Evolutionary conservation across 2,797 vertebrate species (phyloP).

Genomic region (Hippoglossus hippoglossus): DNA sequence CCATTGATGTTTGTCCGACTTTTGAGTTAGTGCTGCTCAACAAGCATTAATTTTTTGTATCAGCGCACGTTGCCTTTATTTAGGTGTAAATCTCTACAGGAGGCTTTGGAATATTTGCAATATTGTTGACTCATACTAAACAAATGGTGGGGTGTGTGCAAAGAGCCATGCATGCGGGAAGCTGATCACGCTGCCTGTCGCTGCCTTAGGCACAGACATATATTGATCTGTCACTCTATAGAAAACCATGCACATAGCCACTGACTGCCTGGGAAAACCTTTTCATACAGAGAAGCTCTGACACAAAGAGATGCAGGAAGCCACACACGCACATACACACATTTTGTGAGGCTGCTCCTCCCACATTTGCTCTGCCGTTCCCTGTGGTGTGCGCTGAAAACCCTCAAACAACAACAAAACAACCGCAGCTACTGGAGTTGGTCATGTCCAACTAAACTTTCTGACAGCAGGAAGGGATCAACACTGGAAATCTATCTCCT

Average conservation of each 20-base stretch:
- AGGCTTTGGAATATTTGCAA: conserved; percentile 36
- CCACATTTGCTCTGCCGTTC: conserved; percentile 31
- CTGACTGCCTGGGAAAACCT: conserved; percentile 22
- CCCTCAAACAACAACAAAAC: conserved; percentile 56
- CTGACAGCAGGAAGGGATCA: conserved; percentile 72
- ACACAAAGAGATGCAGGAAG: conserved; percentile 22
- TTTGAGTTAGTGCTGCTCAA: neutral
- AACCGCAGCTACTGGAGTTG: conserved; percentile 49
- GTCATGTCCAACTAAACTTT: conserved; percentile 73
- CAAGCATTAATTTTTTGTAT: too few species aligned
- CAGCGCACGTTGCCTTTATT: neutral
- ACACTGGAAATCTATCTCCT: conserved; percentile 67
- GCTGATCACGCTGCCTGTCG: neutral
- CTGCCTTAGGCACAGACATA: conserved; percentile 24
- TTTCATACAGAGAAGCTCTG: conserved; percentile 18
- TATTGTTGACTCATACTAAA: conserved; percentile 35
- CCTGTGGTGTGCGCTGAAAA: conserved; percentile 23
- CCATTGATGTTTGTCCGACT: too few species aligned
- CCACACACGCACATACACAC: conserved; percentile 6
- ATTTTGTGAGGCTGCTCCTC: conserved; percentile 21
- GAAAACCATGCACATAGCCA: conserved; percentile 18
- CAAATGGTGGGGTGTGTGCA: conserved; percentile 10
- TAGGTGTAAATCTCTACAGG: conserved; percentile 24
- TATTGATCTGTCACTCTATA: conserved; percentile 52
- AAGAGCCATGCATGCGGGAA: conserved; percentile 17